Percentiles rank a stretch among this genome's conserved stretches.
Evolutionary conservation across 1,140 invertebrate species (phyloP).

Genomic region (Steinernema khuongi): DNA sequence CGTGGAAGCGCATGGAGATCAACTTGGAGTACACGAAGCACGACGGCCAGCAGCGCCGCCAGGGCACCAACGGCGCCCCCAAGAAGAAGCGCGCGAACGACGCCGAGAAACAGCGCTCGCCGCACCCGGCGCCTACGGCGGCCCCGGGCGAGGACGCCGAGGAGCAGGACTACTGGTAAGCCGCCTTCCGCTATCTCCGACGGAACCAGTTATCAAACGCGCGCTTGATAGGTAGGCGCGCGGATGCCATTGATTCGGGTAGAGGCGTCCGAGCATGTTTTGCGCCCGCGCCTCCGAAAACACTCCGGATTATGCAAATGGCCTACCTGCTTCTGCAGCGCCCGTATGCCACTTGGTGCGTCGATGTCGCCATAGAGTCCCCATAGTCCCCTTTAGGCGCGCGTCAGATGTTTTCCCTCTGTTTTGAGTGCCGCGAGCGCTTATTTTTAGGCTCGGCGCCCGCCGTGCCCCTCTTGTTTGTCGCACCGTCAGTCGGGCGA

Average conservation of each 20-base stretch:
- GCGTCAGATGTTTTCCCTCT: background rate
- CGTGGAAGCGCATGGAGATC: conserved; percentile 37
- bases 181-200: conserved; percentile 6
- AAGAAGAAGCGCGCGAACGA: conserved; percentile 17
- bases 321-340: background rate
- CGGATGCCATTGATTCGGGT: background rate
- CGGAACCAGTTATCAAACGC: conserved; percentile 3
- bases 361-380: background rate
- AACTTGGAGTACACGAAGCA: conserved; percentile 19
- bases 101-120: background rate
- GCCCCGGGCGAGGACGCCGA: conserved; percentile 5
- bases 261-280: background rate
- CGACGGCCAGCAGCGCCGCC: background rate
- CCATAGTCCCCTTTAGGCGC: background rate
- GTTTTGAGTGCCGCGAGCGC: background rate
- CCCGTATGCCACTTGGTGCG: background rate
- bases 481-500: background rate
- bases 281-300: background rate
- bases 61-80: background rate
- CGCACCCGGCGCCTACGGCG: background rate
- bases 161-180: conserved; percentile 27
- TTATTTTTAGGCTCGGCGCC: conserved; percentile 8
- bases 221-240: background rate
- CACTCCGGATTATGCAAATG: background rate
- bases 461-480: conserved; percentile 5